Percentiles rank a stretch among this genome's conserved stretches.
These are phyloP conservation scores for Drosophila robusta DNA, from an alignment of 2,888 invertebrate species.

Conservation along the genomic window DNA sequence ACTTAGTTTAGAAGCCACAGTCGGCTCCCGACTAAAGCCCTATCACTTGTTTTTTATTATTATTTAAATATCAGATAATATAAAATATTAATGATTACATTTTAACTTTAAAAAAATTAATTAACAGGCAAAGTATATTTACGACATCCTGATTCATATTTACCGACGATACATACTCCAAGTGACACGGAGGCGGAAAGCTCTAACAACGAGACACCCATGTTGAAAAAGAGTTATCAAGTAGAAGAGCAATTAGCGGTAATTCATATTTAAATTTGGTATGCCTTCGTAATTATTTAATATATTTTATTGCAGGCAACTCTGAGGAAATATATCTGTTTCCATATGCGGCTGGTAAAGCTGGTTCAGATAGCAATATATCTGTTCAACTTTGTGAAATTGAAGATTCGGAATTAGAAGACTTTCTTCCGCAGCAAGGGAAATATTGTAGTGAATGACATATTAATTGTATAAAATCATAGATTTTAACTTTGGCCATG, in stretches of 20 bases:
- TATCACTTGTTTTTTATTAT: too few species aligned
- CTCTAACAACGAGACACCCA: constrained; percentile 63
- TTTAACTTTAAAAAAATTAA: constrained; percentile 16
- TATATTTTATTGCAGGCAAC: constrained; percentile 85
- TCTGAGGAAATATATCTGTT: constrained; percentile 86
- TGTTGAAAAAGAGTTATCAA: constrained; percentile 86
- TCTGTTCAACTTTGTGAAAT: constrained; percentile 96
- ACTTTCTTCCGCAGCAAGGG: constrained; percentile 74
- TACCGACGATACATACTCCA: constrained; percentile 89
- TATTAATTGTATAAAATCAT: constrained; percentile 61
- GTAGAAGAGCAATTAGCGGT: constrained; percentile 67
- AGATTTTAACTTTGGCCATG: constrained; percentile 61
- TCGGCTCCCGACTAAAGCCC: too few species aligned
- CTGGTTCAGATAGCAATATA: constrained; percentile 92
- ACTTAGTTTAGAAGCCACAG: too few species aligned
- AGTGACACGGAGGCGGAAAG: constrained; percentile 88
- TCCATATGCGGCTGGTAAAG: constrained; percentile 83
- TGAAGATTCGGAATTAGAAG: constrained; percentile 93
- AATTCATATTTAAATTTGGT: constrained; percentile 6
- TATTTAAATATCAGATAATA: too few species aligned
- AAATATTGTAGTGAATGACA: constrained; percentile 65
- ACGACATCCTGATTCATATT: constrained; percentile 93
- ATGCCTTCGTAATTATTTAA: not conserved
- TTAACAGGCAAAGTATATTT: constrained; percentile 89
- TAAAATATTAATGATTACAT: not conserved